A percentile compares a stretch with the other conserved stretches of the same genome.
phyloP scores from a whole-genome alignment of 2,888 invertebrate species.

The Melinaea marsaeus region DNA sequence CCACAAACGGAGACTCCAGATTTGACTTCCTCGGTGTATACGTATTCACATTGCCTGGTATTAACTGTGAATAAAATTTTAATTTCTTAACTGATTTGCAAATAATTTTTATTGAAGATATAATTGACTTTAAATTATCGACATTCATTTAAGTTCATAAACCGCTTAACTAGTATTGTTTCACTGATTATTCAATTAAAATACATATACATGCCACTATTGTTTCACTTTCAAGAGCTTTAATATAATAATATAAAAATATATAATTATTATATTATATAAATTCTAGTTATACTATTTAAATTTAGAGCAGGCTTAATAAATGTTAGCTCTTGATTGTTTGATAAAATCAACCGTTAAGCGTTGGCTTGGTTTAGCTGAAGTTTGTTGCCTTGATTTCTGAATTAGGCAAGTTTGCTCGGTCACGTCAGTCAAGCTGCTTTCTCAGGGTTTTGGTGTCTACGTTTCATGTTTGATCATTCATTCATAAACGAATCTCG shows the following conservation, averaged over 20 bases:
- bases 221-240: no score
- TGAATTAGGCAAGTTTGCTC: slow-evolving; percentile 16
- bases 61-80: slow-evolving; percentile 69
- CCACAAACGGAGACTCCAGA: slow-evolving; percentile 90
- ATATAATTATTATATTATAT: not conserved
- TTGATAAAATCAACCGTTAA: slow-evolving; percentile 4
- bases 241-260: not conserved
- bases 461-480: slow-evolving; percentile 17
- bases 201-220: no score
- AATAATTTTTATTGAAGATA: no score
- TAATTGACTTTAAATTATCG: no score
- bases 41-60: slow-evolving; percentile 87
- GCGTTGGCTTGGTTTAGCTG: slow-evolving; percentile 14
- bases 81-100: not conserved
- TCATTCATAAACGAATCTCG: slow-evolving; percentile 8
- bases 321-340: not conserved
- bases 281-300: not conserved
- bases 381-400: slow-evolving; percentile 18
- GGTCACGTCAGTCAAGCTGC: slow-evolving; percentile 17
- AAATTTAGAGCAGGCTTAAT: not conserved
- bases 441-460: slow-evolving; percentile 11
- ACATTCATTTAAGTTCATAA: no score
- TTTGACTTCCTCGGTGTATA: slow-evolving; percentile 83
- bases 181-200: no score
- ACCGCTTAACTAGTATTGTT: no score